Evolutionary conservation across 2,113 vertebrate species (phyloP).

Genomic region (Crypturellus undulatus): DNA sequence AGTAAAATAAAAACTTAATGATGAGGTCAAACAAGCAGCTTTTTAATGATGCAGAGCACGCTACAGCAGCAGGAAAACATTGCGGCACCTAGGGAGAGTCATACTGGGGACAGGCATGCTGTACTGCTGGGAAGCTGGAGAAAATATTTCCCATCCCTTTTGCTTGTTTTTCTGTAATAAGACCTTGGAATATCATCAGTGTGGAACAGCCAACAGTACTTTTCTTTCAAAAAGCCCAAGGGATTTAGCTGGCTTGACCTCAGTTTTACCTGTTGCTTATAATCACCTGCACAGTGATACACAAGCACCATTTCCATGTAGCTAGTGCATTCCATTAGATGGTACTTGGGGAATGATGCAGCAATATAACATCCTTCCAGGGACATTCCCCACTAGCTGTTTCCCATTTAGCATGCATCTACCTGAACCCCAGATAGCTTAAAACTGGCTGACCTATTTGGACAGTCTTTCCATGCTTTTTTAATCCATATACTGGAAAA

Average conservation of each 20-base stretch:
- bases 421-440: background rate
- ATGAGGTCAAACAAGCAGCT: constrained; percentile 62
- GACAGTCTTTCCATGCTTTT: background rate
- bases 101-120: constrained; percentile 6
- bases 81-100: constrained; percentile 27
- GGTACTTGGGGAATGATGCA: background rate
- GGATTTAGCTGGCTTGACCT: constrained; percentile 8
- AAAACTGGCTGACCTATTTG: background rate
- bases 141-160: background rate
- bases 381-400: background rate
- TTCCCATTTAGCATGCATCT: background rate
- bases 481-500: background rate
- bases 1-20: constrained; percentile 55
- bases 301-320: background rate
- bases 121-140: background rate
- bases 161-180: background rate
- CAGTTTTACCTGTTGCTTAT: background rate
- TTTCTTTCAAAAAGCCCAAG: background rate
- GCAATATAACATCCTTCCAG: background rate
- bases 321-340: background rate
- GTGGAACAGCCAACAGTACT: background rate
- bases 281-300: background rate
- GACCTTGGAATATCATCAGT: background rate
- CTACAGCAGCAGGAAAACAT: constrained; percentile 21
- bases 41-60: constrained; percentile 48